Base-by-base conservation (phyloP, 1,140 invertebrate genomes). In the Plodia interpunctella region DNA sequence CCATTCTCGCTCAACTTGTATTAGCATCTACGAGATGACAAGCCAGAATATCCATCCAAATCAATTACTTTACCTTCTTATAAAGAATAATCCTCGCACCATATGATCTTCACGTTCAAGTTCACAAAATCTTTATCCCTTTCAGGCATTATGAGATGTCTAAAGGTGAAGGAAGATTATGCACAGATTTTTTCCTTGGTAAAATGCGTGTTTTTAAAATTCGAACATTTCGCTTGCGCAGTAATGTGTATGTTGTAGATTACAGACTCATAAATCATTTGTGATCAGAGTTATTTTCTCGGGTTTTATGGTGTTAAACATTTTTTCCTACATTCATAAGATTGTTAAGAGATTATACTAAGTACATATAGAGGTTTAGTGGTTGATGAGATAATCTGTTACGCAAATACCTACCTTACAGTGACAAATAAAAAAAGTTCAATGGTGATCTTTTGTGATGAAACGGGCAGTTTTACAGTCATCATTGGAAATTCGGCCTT, bases 1-100 rank as follows among this genome's bases (percentile, higher is more conserved):
- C n/a, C n/a, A 63, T 71, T 69, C 59, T 64, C 72, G 65, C 70
- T 65, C 63, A 60, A 72, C 67, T 74, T 68, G 63, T 66, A 72
- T 74, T 69, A 64, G 65, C 62, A 70, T 72, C 63, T 25, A 68
- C 59, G 61, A 71, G 68, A 70, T 70, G 71, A 63, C 62, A 66
- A 60, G 61, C 55, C 58, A 65, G 63, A 68, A 67, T 67, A 70
- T 69, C 66, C 67, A 74, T 78, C 68, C 67, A 71, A 78, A 80
- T 80, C 76, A 80, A 80, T 80, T 77, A 72, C 70, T 63, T 72
- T 62, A 74, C 68, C 63, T 71, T 66, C 59, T 68, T 61, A 64
- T 70, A 77, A 74, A 80, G 67, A 68, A 69, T 72, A 72, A 62
- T 62, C 66, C 68, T 30, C 25, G 32, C 49, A 17, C 25, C 30